These are phyloP conservation scores for Muscidifurax raptorellus DNA, from an alignment of 1,140 invertebrate species.

Conservation along the genomic window DNA sequence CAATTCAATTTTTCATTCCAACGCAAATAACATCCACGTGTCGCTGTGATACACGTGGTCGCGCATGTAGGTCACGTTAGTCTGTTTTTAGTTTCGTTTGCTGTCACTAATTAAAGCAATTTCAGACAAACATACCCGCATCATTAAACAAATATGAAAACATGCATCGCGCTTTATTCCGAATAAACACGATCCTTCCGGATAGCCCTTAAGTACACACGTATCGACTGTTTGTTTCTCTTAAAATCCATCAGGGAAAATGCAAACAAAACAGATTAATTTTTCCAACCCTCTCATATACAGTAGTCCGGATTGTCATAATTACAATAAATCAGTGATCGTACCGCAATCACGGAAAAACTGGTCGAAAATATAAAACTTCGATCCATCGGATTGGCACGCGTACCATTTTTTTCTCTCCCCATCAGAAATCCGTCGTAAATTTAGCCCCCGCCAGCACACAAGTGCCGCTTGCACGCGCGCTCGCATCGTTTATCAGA, in stretches of 20 bases:
- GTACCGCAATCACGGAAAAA: neutral
- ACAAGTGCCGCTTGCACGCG: conserved; percentile 24
- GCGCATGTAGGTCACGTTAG: neutral
- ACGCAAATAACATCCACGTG: neutral
- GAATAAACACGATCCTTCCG: too few relatives aligned
- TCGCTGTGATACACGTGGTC: neutral
- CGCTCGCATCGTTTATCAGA: conserved; percentile 40
- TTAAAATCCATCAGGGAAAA: too few relatives aligned
- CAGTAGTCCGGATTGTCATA: neutral
- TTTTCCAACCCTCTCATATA: too few relatives aligned
- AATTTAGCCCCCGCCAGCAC: conserved; percentile 11
- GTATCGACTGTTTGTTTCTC: too few relatives aligned
- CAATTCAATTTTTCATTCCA: neutral
- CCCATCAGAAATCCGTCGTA: neutral
- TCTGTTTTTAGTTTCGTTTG: neutral
- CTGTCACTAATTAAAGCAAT: too few relatives aligned
- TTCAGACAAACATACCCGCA: neutral
- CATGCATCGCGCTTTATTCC: too few relatives aligned
- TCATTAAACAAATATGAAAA: neutral
- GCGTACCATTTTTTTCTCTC: conserved; percentile 9
- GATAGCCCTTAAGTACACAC: too few relatives aligned
- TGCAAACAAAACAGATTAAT: too few relatives aligned
- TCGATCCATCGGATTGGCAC: neutral
- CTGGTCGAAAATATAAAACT: neutral
- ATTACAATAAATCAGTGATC: neutral